These are phyloP conservation scores for Zygothrica quintamaculata DNA, from an alignment of 2,888 invertebrate genomes.

Conservation along the genomic window DNA sequence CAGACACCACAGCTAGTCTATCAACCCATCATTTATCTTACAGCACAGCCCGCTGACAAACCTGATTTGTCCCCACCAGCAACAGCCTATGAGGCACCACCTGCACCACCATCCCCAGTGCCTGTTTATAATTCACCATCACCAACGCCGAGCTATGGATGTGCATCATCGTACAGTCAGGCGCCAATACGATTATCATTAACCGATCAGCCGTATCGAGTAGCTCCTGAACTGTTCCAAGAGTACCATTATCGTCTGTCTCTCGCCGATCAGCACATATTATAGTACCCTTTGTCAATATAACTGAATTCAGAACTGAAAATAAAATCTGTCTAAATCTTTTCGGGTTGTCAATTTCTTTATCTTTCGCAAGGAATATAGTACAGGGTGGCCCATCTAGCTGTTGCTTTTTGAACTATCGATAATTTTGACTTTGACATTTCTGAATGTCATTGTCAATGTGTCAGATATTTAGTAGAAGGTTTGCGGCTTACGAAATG, in stretches of 20 bases:
- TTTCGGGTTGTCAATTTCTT: no score
- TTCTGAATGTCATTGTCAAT: no score
- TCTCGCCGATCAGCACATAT: constrained; percentile 38
- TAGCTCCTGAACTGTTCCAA: constrained; percentile 74
- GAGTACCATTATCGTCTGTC: constrained; percentile 68
- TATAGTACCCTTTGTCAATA: no score
- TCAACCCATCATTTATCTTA: constrained; percentile 79
- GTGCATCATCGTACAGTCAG: constrained; percentile 34
- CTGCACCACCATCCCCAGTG: constrained; percentile 2
- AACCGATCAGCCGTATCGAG: constrained; percentile 76
- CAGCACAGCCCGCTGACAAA: constrained; percentile 43
- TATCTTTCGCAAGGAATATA: no score
- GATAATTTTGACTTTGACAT: no score
- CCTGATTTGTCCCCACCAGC: constrained; percentile 18
- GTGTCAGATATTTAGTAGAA: no score
- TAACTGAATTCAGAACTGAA: no score
- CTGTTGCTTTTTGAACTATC: no score
- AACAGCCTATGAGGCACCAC: constrained; percentile 11
- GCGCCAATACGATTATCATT: constrained; percentile 62
- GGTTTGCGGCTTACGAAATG: no score
- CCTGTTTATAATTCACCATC: no score
- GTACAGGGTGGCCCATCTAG: no score
- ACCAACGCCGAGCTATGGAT: constrained; percentile 17
- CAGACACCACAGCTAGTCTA: constrained; percentile 71
- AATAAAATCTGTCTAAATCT: no score